These are phyloP conservation scores for Malthinus flaveolus DNA, from an alignment of 2,888 invertebrate genomes.

Conservation along the genomic window DNA sequence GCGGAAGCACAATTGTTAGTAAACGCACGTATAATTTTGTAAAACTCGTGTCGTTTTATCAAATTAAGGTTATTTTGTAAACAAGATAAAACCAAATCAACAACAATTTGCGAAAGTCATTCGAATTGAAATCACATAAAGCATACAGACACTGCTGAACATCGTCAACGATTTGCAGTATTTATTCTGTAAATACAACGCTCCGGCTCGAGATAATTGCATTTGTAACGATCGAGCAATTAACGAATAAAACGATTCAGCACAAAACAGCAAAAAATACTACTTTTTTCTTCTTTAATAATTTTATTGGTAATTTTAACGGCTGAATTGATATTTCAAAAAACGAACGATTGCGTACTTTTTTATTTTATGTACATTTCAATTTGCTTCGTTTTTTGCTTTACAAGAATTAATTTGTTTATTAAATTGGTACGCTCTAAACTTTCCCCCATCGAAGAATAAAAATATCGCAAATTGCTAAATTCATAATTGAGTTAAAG, in stretches of 20 bases:
- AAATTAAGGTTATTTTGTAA: conserved; percentile 29
- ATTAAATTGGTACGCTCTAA: no score
- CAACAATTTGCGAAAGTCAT: conserved; percentile 37
- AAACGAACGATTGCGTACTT: conserved; percentile 11
- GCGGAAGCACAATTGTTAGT: no score
- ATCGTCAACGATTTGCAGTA: conserved; percentile 37
- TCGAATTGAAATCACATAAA: conserved; percentile 32
- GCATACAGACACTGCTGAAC: conserved; percentile 29
- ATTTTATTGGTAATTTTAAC: conserved; percentile 45
- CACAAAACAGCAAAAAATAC: conserved; percentile 44
- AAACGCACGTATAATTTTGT: no score
- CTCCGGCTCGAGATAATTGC: conserved; percentile 51
- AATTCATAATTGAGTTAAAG: no score
- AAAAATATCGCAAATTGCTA: no score
- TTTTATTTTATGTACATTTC: no score
- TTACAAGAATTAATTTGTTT: no score
- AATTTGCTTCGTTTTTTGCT: no score
- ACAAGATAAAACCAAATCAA: conserved; percentile 32
- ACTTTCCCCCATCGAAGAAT: no score
- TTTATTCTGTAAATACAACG: conserved; percentile 52
- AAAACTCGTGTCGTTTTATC: background rate
- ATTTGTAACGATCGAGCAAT: conserved; percentile 54
- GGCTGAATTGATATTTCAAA: conserved; percentile 43
- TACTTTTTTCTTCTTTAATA: conserved; percentile 43
- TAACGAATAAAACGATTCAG: conserved; percentile 52